Evolutionary conservation across 2,113 vertebrate genomes (phyloP).

Genomic region (Desmodus rotundus): DNA sequence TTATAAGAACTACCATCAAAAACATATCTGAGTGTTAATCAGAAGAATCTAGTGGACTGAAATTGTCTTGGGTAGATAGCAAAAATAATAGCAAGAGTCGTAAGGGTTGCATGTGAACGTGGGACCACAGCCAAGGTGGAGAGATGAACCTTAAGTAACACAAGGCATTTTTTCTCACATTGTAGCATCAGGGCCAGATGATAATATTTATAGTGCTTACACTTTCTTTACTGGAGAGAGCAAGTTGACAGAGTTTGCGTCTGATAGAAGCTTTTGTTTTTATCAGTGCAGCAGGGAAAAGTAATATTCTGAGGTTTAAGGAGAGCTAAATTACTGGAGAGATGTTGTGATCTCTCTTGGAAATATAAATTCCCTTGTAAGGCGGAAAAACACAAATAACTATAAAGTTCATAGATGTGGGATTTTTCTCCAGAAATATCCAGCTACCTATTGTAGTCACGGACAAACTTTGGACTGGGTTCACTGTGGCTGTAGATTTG

Average conservation of each 20-base stretch:
- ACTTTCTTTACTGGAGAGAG: neutral
- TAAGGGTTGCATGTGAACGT: neutral
- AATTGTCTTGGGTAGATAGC: neutral
- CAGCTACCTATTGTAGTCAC: neutral
- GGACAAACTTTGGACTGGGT: neutral
- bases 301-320: slow-evolving; percentile 32
- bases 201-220: neutral
- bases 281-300: neutral
- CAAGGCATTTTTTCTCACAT: neutral
- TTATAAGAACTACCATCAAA: neutral
- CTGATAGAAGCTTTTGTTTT: slow-evolving; percentile 38
- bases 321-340: slow-evolving; percentile 7
- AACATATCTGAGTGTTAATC: neutral
- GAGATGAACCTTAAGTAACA: neutral
- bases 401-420: neutral
- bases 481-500: neutral
- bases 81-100: neutral
- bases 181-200: neutral
- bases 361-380: slow-evolving; percentile 16
- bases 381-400: neutral
- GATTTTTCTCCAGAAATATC: neutral
- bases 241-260: neutral
- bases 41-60: neutral
- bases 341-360: neutral
- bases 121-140: neutral